These are phyloP conservation scores for Gambelia wislizenii DNA, from an alignment of 2,797 vertebrate genomes.

Conservation along the genomic window DNA sequence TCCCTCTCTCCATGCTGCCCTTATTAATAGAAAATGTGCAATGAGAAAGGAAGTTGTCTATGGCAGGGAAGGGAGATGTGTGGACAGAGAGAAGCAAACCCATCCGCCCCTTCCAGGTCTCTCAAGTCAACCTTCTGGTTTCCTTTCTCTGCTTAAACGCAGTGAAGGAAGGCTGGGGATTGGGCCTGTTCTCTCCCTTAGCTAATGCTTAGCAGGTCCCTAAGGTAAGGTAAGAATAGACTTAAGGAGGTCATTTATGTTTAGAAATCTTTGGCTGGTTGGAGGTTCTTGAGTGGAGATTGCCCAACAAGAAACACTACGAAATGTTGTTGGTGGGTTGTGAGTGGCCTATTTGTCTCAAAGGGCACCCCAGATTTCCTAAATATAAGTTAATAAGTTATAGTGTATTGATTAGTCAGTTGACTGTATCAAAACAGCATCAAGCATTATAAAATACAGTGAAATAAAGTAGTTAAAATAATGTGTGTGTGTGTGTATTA, in stretches of 20 bases:
- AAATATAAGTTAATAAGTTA: no score
- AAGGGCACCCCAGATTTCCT: not conserved
- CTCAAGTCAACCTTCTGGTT: not conserved
- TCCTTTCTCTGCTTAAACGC: not conserved
- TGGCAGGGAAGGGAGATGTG: not conserved
- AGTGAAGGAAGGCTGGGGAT: not conserved
- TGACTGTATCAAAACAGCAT: no score
- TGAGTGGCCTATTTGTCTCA: no score
- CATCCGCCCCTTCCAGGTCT: not conserved
- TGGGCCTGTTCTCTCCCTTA: not conserved
- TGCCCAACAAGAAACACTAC: not conserved
- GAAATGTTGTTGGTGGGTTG: not conserved
- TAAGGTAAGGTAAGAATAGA: not conserved
- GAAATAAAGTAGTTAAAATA: no score
- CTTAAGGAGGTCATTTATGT: not conserved
- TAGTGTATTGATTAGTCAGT: no score
- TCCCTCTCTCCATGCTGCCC: slow-evolving; percentile 39
- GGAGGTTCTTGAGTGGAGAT: not conserved
- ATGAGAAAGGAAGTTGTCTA: slow-evolving; percentile 41
- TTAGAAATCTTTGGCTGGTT: not conserved
- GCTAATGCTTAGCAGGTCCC: not conserved
- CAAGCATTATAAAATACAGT: no score
- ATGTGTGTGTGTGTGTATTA: no score
- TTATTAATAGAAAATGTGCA: slow-evolving; percentile 78
- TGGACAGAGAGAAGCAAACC: not conserved